A percentile compares a stretch with the other conserved stretches of the same genome.
Evolutionary conservation across 2,797 vertebrate genomes (phyloP).

Genomic region (Spheniscus humboldti): DNA sequence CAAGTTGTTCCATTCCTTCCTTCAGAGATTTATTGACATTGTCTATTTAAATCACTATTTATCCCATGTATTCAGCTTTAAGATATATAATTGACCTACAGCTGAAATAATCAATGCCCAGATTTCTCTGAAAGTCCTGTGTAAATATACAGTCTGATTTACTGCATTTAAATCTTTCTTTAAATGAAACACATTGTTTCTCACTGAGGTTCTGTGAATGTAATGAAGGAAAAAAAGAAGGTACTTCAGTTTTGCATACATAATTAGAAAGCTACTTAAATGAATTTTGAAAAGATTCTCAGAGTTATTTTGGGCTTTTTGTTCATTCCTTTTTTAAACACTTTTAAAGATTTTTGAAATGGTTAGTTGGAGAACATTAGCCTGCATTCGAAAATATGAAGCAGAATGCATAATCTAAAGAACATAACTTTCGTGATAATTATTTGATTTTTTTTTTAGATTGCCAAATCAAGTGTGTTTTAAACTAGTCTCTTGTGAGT

Average conservation of each 20-base stretch:
- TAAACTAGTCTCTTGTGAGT: slow-evolving; percentile 38
- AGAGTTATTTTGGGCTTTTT: neutral
- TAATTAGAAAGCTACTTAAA: slow-evolving; percentile 47
- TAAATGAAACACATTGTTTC: slow-evolving; percentile 6
- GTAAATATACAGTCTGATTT: slow-evolving; percentile 31
- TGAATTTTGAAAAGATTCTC: slow-evolving; percentile 30
- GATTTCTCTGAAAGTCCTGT: slow-evolving; percentile 1
- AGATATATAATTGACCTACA: slow-evolving; percentile 5
- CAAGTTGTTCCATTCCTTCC: neutral
- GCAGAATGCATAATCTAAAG: neutral
- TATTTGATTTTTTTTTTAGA: slow-evolving; percentile 32
- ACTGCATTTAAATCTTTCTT: slow-evolving; percentile 28
- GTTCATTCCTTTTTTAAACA: neutral
- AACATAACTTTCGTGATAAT: slow-evolving; percentile 39
- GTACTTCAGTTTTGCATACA: neutral
- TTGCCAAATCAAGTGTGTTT: slow-evolving; percentile 48
- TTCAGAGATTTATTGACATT: neutral
- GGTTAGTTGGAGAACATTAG: slow-evolving; percentile 20
- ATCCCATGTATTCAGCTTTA: neutral
- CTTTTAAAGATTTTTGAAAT: neutral
- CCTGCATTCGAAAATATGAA: slow-evolving; percentile 34
- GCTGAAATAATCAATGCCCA: slow-evolving; percentile 15
- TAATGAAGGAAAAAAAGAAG: slow-evolving; percentile 19
- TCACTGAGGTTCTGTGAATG: neutral
- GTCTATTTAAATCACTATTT: slow-evolving; percentile 1